These are phyloP conservation scores for Augochlora pura DNA, from an alignment of 1,140 invertebrate genomes.

Conservation along the genomic window DNA sequence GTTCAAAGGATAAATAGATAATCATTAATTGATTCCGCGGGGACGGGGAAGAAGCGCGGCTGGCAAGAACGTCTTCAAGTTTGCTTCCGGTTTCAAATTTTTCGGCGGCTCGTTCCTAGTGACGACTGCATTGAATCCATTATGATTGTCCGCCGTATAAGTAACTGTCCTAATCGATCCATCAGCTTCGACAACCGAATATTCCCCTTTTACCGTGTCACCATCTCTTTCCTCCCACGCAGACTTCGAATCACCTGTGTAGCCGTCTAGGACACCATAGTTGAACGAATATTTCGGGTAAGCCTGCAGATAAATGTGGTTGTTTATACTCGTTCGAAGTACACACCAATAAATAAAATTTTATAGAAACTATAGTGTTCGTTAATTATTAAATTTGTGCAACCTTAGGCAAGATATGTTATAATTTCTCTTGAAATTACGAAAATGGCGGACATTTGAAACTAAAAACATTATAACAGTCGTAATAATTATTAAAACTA, in stretches of 20 bases:
- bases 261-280: constrained; percentile 81
- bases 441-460: no score
- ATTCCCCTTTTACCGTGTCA: constrained; percentile 83
- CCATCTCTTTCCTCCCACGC: constrained; percentile 81
- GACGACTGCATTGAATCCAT: constrained; percentile 81
- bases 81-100: constrained; percentile 9
- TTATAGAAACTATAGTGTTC: no score
- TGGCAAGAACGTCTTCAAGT: constrained; percentile 58
- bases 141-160: constrained; percentile 87
- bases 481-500: no score
- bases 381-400: no score
- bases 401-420: no score
- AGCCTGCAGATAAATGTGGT: constrained; percentile 66
- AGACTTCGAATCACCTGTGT: constrained; percentile 81
- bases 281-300: constrained; percentile 82
- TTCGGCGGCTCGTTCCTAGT: constrained; percentile 65
- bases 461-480: no score
- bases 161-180: constrained; percentile 83
- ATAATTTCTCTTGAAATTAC: no score
- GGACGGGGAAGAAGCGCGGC: not conserved
- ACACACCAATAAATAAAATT: no score
- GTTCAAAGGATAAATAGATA: not conserved
- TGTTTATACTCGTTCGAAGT: not conserved
- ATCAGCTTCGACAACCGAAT: constrained; percentile 82
- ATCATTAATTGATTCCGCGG: not conserved